Conservation (phyloP, 2,113 vertebrate species). For the Cavia porcellus region DNA sequence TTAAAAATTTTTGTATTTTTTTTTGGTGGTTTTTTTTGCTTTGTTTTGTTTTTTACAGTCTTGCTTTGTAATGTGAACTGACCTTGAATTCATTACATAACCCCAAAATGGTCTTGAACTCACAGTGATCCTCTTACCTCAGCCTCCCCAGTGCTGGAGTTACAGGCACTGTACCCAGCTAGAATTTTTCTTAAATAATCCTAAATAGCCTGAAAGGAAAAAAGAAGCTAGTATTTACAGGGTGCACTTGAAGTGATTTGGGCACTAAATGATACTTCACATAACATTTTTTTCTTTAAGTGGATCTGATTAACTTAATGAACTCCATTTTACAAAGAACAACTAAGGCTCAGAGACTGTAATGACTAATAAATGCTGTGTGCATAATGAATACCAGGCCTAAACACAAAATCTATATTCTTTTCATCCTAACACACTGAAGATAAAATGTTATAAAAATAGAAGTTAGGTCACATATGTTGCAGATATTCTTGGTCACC, state of each 20-base stretch:
- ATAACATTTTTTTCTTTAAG: background rate
- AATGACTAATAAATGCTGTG: background rate
- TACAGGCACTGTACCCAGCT: background rate
- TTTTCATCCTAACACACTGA: background rate
- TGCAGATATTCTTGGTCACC: background rate
- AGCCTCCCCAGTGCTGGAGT: background rate
- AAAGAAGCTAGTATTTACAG: constrained; percentile 9
- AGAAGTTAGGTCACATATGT: background rate
- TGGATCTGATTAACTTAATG: constrained; percentile 35
- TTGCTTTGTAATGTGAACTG: background rate
- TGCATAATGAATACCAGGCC: background rate
- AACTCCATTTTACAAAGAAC: background rate
- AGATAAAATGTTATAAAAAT: background rate
- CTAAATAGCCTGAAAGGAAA: background rate
- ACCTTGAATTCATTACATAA: background rate
- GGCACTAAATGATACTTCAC: background rate
- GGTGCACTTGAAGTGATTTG: background rate
- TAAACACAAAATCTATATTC: constrained; percentile 41
- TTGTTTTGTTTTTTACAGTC: background rate
- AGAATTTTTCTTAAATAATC: background rate
- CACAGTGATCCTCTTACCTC: background rate
- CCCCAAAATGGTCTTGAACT: background rate
- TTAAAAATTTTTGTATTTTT: background rate
- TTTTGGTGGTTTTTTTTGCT: too few species aligned
- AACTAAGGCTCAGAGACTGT: constrained; percentile 52